Conservation (phyloP, 2,797 vertebrate genomes). For the Lycodopsis pacificus region DNA sequence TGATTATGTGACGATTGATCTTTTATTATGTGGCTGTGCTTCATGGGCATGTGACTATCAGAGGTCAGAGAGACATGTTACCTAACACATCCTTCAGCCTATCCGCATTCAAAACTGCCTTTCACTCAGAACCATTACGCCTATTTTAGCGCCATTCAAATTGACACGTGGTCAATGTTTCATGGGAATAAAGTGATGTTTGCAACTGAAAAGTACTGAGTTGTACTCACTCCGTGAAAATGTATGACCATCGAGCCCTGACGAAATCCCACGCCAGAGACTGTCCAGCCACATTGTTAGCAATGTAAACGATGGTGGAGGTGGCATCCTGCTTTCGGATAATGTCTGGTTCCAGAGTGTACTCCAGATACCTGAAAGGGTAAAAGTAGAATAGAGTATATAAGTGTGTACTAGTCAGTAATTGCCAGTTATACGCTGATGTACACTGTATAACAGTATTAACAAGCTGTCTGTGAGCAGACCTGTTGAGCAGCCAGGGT, state of each 20-base stretch:
- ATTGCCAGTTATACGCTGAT: background rate
- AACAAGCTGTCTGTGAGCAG: background rate
- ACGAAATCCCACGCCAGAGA: conserved; percentile 93
- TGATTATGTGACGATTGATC: background rate
- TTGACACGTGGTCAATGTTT: background rate
- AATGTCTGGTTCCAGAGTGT: conserved; percentile 77
- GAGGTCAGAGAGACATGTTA: conserved; percentile 1
- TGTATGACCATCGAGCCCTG: conserved; percentile 84
- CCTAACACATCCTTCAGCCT: background rate
- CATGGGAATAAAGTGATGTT: background rate
- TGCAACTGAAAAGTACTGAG: background rate
- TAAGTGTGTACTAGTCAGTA: background rate
- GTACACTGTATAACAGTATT: background rate
- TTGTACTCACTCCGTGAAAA: conserved; percentile 90
- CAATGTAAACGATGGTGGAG: conserved; percentile 89
- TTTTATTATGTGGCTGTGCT: conserved; percentile 20
- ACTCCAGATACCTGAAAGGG: conserved; percentile 86
- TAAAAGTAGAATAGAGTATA: background rate
- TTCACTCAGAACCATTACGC: background rate
- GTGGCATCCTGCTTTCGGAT: conserved; percentile 94
- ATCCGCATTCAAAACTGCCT: background rate
- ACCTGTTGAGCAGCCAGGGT: conserved; percentile 93
- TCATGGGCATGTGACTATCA: conserved; percentile 16
- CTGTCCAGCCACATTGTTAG: conserved; percentile 89
- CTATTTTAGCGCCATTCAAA: background rate